Percentiles rank a stretch among this genome's conserved stretches.
Evolutionary conservation across 2,113 vertebrate genomes (phyloP).

Genomic region (Grantiella picta): DNA sequence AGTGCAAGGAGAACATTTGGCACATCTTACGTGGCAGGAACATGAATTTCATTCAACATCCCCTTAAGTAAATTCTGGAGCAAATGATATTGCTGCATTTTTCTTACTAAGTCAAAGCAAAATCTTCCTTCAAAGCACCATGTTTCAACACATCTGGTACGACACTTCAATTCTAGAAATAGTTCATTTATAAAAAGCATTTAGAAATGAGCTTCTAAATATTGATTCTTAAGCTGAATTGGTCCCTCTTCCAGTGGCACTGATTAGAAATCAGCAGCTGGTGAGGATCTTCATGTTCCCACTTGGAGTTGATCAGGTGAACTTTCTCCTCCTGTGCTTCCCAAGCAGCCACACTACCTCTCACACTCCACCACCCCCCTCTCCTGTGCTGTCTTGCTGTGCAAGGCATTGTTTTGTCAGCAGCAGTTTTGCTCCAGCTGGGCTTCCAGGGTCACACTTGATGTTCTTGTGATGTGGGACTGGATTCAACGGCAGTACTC

Average conservation of each 20-base stretch:
- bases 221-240: not conserved
- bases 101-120: not conserved
- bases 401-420: not conserved
- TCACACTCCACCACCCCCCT: not conserved
- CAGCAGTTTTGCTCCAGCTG: not conserved
- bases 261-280: not conserved
- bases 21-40: not conserved
- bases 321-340: not conserved
- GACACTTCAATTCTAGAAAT: not conserved
- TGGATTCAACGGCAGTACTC: conserved; percentile 67
- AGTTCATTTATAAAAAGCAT: not conserved
- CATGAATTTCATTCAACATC: not conserved
- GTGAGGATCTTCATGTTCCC: not conserved
- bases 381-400: rapidly evolving
- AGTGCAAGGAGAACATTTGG: not conserved
- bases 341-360: not conserved
- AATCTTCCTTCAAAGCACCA: not conserved
- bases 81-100: not conserved
- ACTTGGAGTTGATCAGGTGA: not conserved
- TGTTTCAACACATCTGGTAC: not conserved
- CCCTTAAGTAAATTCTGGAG: not conserved
- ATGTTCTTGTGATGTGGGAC: rapidly evolving
- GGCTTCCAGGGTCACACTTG: not conserved
- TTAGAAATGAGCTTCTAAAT: not conserved
- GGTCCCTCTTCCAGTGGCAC: not conserved